Conservation (phyloP, 2,888 invertebrate species). For the Amiota mariae region DNA sequence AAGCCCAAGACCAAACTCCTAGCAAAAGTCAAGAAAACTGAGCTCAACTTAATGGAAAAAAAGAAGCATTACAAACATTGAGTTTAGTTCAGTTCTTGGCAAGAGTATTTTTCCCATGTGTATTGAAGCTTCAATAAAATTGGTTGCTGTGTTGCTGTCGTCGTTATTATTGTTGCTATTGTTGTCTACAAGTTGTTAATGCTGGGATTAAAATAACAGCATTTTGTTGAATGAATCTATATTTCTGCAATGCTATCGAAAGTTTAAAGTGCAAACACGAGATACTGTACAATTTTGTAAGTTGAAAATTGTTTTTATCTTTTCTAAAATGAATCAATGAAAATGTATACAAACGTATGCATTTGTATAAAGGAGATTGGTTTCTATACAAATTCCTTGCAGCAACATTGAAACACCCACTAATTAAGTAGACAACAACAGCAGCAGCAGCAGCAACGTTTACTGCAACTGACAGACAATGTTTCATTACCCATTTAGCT, state of each 20-base stretch:
- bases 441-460: constrained; percentile 2
- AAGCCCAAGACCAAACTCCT: not conserved
- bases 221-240: constrained; percentile 1
- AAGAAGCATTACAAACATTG: not conserved
- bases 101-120: constrained; percentile 18
- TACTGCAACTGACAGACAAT: not conserved
- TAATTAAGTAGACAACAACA: constrained; percentile 1
- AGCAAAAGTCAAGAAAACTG: not conserved
- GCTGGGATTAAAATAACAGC: not conserved
- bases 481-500: constrained; percentile 20
- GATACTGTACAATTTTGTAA: too few relatives aligned
- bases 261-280: constrained; percentile 15
- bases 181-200: constrained; percentile 11
- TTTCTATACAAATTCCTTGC: not conserved
- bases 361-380: too few relatives aligned
- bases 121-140: not conserved
- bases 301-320: not conserved
- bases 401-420: constrained; percentile 21
- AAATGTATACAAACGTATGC: too few relatives aligned
- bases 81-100: not conserved
- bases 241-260: not conserved
- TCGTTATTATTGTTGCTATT: constrained; percentile 9
- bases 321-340: too few relatives aligned
- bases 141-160: not conserved
- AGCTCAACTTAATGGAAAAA: not conserved